A percentile compares a stretch with the other conserved stretches of the same genome.
These are phyloP conservation scores for Andrena dorsata DNA, from an alignment of 2,888 invertebrate genomes.

Conservation along the genomic window DNA sequence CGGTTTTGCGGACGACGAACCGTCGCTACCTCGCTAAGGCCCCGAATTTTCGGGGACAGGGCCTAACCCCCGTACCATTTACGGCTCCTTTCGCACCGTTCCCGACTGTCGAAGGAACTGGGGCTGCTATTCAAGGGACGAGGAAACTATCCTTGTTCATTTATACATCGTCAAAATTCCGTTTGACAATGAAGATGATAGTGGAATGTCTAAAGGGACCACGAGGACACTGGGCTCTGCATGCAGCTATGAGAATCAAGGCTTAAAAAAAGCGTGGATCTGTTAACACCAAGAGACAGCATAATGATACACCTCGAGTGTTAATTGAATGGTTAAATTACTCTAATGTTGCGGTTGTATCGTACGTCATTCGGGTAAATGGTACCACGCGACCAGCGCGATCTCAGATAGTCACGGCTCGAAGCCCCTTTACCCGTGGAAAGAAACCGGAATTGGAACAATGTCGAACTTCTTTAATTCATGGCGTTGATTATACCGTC, in stretches of 20 bases:
- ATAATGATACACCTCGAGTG: constrained; percentile 47
- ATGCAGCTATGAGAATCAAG: neutral
- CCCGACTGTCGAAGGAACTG: constrained; percentile 12
- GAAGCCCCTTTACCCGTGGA: constrained; percentile 27
- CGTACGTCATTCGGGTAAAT: constrained; percentile 62
- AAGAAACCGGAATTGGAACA: constrained; percentile 35
- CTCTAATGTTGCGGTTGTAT: constrained; percentile 53
- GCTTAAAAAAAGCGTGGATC: neutral
- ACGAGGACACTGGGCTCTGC: neutral
- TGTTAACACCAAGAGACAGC: constrained; percentile 21
- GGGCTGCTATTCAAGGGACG: neutral
- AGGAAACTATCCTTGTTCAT: neutral
- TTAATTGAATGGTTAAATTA: constrained; percentile 61
- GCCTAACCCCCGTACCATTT: neutral
- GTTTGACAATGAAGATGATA: neutral
- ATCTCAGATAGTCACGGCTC: constrained; percentile 65
- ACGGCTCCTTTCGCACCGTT: constrained; percentile 28
- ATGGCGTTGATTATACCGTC: constrained; percentile 10
- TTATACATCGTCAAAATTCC: neutral
- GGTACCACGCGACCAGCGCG: constrained; percentile 54
- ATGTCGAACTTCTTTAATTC: constrained; percentile 37
- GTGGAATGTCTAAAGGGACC: neutral
- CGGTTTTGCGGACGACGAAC: constrained; percentile 79
- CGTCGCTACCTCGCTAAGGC: constrained; percentile 24
- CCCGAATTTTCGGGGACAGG: constrained; percentile 32